Evolutionary conservation across 2,888 invertebrate species (phyloP), one percentile per base, ranked within the genome.

Genomic region (Pterostichus madidus): DNA sequence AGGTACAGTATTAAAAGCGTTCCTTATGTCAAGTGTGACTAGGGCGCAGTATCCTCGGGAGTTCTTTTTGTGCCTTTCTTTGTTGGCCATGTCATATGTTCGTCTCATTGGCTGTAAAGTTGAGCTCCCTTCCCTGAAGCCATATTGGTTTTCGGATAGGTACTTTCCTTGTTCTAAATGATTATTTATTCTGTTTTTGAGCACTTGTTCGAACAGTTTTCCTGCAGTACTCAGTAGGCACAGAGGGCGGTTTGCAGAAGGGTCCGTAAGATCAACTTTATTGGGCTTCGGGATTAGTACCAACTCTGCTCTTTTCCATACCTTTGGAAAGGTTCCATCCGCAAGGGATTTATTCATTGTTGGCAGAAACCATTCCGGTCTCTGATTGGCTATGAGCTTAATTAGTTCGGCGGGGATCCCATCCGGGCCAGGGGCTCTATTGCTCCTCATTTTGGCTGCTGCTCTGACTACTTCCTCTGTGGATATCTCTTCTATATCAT

Each of bases 261-360:
- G 64, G 6, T 6, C 6, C 35, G 35, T 35, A 5, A 6, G 3
- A 6, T n/a, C 64, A 7, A 10, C 8, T 13, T 52, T 17, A n/a
- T 46, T 46, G 5, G 73, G 73, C 15, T 73, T 46, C 6, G 13
- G 13, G 5, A 73, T n/a, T 13, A 73, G 15, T 10, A 73, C 15
- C 15, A 73, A 15, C 5, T 73, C 17, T 3, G 73, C 73, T 7
- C 4, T 44, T 44, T 73, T 73, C 73, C 73, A 44, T 17, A 24
- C 4, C 44, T 44, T 5, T 44, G 44, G 73, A 15, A 46, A 73
- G 6, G 15, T 46, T 5, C 73, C 39, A 8, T 31, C 5, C 7
- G 31, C 15, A 1, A 68, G 44, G 11, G 32, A 11, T 5, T 6
- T 35, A 7, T 68, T 7, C 10, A 24, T 5, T 15, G 15, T 15